phyloP scores from a whole-genome alignment of 1,140 invertebrate genomes.

The Oryctes rhinoceros region DNA sequence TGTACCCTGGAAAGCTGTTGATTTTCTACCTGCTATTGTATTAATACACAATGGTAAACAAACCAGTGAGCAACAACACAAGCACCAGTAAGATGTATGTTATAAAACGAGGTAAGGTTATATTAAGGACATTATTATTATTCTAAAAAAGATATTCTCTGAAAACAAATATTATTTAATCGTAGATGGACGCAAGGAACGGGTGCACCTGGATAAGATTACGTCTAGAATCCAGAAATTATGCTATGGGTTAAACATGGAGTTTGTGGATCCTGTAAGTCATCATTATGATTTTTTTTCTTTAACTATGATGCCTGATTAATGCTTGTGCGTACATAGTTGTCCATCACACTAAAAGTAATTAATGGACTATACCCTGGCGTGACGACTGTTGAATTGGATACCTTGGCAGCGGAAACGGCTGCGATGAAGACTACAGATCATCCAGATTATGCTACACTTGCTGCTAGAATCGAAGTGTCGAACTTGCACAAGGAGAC shows the following conservation, averaged over 20 bases:
- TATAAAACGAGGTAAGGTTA: constrained; percentile 63
- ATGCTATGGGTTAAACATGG: constrained; percentile 95
- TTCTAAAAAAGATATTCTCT: neutral
- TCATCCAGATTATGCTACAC: constrained; percentile 96
- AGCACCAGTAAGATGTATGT: constrained; percentile 66
- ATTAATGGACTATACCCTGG: constrained; percentile 95
- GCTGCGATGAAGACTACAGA: constrained; percentile 95
- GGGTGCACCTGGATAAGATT: constrained; percentile 97
- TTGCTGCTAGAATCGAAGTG: constrained; percentile 95
- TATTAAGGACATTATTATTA: constrained; percentile 9
- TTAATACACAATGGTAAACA: neutral
- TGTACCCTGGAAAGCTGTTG: neutral
- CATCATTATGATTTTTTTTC: constrained; percentile 24
- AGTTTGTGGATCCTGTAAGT: constrained; percentile 95
- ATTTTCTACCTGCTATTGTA: constrained; percentile 3
- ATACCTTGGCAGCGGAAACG: constrained; percentile 97
- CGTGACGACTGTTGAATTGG: constrained; percentile 95
- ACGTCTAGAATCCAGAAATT: constrained; percentile 94
- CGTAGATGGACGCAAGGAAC: constrained; percentile 89
- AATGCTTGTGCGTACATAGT: constrained; percentile 61
- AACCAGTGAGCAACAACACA: too few relatives aligned
- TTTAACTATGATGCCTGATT: neutral
- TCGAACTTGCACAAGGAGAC: constrained; percentile 99
- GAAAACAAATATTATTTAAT: too few relatives aligned
- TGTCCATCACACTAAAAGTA: constrained; percentile 86